Evolutionary conservation across 2,113 vertebrate species (phyloP).

Genomic region (Castor canadensis): DNA sequence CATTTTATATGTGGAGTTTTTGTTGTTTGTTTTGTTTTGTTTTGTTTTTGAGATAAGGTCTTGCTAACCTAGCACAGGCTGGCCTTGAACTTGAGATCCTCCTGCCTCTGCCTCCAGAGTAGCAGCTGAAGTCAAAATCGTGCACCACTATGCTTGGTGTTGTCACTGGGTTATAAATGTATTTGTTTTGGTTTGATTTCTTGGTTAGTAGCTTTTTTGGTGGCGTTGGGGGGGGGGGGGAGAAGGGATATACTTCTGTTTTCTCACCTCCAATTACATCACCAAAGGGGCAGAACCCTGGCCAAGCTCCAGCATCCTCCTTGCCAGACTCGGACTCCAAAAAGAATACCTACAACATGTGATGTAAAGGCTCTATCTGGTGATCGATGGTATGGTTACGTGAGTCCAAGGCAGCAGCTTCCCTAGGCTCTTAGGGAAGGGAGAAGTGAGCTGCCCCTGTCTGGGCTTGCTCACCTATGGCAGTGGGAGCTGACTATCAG

Average conservation of each 20-base stretch:
- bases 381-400: not conserved
- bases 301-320: not conserved
- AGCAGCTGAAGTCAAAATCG: too few relatives aligned
- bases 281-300: not conserved
- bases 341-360: not conserved
- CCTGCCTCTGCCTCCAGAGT: too few relatives aligned
- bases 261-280: constrained; percentile 45
- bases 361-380: not conserved
- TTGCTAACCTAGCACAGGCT: too few relatives aligned
- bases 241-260: not conserved
- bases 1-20: too few relatives aligned
- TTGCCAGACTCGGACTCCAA: not conserved
- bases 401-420: not conserved
- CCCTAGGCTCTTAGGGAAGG: not conserved
- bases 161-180: not conserved
- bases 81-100: too few relatives aligned
- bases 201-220: not conserved
- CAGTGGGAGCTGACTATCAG: not conserved
- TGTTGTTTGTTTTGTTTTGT: not conserved
- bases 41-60: not conserved
- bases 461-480: not conserved
- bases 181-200: not conserved
- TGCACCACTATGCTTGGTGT: not conserved
- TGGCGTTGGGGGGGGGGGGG: not conserved
- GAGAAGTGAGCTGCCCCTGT: not conserved